A percentile compares a stretch with the other conserved stretches of the same genome.
These are phyloP conservation scores for Trypoxylus dichotomus DNA, from an alignment of 1,140 invertebrate genomes.

Conservation along the genomic window DNA sequence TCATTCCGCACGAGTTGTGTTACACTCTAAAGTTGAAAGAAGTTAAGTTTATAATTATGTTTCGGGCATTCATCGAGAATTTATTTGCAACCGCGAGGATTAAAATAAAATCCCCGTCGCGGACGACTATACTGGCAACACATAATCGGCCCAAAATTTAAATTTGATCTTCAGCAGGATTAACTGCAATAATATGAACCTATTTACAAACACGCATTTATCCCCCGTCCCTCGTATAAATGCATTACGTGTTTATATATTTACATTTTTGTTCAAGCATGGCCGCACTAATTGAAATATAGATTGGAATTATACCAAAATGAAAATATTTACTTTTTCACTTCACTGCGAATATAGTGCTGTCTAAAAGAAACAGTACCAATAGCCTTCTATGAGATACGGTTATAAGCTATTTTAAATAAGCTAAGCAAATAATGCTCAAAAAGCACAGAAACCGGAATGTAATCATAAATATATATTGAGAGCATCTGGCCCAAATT, in stretches of 20 bases:
- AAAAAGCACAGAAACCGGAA: no score
- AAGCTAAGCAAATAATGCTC: no score
- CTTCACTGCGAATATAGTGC: no score
- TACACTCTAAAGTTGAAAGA: background rate
- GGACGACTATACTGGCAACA: background rate
- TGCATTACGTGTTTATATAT: background rate
- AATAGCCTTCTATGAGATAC: no score
- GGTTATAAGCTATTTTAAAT: no score
- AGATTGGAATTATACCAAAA: background rate
- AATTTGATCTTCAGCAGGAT: background rate
- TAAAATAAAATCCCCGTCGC: background rate
- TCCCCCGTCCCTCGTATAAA: background rate
- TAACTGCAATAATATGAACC: background rate
- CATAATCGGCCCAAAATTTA: background rate
- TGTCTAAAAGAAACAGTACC: no score
- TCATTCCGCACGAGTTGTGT: background rate
- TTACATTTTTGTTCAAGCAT: background rate
- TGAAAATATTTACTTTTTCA: background rate
- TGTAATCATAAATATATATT: no score
- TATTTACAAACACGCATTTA: background rate
- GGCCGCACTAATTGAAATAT: background rate
- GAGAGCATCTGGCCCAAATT: no score
- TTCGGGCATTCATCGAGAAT: background rate
- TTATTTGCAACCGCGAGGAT: background rate
- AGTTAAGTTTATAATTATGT: conserved; percentile 15